Percentiles rank a stretch among this genome's conserved stretches.
phyloP scores from a whole-genome alignment of 2,888 invertebrate species.

The Mechanitis mazaeus region DNA sequence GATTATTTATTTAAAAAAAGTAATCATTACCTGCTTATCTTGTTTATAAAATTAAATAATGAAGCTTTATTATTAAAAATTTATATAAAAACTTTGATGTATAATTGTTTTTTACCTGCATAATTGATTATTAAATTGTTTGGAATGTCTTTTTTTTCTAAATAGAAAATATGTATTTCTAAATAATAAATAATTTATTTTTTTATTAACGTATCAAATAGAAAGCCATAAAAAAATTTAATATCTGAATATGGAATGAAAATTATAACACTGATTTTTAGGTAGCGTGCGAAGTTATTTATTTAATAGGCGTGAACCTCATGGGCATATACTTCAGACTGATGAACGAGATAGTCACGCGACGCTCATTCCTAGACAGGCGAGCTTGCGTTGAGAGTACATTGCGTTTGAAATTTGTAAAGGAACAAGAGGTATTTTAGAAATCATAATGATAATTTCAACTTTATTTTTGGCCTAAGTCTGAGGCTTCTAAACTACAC shows the following conservation, averaged over 20 bases:
- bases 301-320: slow-evolving; percentile 84
- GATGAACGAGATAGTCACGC: slow-evolving; percentile 90
- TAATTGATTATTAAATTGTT: too few relatives aligned
- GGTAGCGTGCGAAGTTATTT: slow-evolving; percentile 83
- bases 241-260: slow-evolving; percentile 1
- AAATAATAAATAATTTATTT: too few relatives aligned
- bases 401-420: slow-evolving; percentile 86
- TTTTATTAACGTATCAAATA: not conserved
- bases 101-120: too few relatives aligned
- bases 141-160: too few relatives aligned
- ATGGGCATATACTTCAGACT: slow-evolving; percentile 92
- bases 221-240: not conserved
- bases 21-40: too few relatives aligned
- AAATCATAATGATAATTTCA: not conserved
- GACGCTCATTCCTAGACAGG: slow-evolving; percentile 91
- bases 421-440: slow-evolving; percentile 84
- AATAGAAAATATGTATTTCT: too few relatives aligned
- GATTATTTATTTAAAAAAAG: too few relatives aligned
- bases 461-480: not conserved
- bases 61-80: too few relatives aligned
- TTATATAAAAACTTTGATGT: too few relatives aligned
- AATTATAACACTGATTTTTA: slow-evolving; percentile 48
- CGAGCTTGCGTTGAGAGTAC: slow-evolving; percentile 92
- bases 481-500: too few relatives aligned
- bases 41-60: too few relatives aligned